These are phyloP conservation scores for Polypterus senegalus DNA, from an alignment of 2,113 vertebrate genomes.

Conservation along the genomic window DNA sequence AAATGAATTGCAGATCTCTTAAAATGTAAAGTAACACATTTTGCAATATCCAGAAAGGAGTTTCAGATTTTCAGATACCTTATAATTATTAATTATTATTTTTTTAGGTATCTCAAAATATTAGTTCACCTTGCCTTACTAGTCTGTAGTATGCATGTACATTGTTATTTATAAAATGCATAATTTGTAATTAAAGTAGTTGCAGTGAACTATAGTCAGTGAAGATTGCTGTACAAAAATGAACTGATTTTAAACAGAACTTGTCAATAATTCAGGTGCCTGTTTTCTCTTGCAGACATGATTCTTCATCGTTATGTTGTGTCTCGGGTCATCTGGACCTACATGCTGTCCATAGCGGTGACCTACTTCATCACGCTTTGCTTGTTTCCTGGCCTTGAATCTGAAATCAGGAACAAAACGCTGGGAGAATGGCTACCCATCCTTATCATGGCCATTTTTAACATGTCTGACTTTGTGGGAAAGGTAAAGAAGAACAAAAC, in stretches of 20 bases:
- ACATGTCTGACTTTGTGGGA: constrained; percentile 92
- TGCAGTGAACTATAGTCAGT: no score
- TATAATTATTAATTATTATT: no score
- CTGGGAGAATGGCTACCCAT: constrained; percentile 94
- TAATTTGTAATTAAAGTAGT: neutral
- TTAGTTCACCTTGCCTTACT: no score
- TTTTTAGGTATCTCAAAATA: no score
- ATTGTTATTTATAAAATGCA: no score
- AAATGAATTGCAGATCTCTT: no score
- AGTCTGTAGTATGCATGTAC: no score
- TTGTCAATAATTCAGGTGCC: neutral
- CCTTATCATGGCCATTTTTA: constrained; percentile 97
- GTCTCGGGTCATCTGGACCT: constrained; percentile 84
- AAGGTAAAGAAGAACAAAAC: constrained; percentile 54
- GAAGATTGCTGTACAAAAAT: no score
- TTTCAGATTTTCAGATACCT: no score
- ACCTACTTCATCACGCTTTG: constrained; percentile 96
- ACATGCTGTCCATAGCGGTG: constrained; percentile 90
- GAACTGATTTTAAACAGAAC: no score
- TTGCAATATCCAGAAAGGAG: no score
- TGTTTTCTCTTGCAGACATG: constrained; percentile 57
- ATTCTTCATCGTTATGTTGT: constrained; percentile 85
- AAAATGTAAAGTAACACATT: no score
- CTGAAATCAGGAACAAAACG: constrained; percentile 74
- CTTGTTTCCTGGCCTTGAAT: constrained; percentile 89